Evolutionary conservation across 2,113 vertebrate genomes (phyloP), one percentile per base, ranked within the genome.

Genomic region (Coturnix japonica): DNA sequence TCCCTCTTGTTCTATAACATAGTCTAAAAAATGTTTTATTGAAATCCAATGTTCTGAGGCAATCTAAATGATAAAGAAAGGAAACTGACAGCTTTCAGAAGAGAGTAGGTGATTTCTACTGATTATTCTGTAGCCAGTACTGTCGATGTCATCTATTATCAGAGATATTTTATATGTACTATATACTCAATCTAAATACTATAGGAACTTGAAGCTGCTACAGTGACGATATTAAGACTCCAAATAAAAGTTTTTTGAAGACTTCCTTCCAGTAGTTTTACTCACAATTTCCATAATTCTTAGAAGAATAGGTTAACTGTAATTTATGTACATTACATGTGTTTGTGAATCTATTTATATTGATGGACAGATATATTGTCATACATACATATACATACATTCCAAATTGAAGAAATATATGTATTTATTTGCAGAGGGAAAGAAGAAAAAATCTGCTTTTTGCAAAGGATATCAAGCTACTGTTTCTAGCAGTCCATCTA

Each of bases 401-500:
- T 94, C 87, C 15, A 53, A 69, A 65, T 1, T 44, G n/a, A 71
- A 83, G 65, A 86, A 13, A 22, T 0, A 65, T 12, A 61, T 1
- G 4, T 7, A 8, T 61, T 85, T 67, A 6, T 67, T 61, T 53
- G 11, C 53, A 65, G 76, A 73, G 9, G 2, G 4, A 1, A 18
- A 25, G 22, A 57, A 87, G 37, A 56, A 43, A 66, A 25, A 69
- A 19, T 81, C 26, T 3, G 3, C 3, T 73, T 73, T 78, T 33
- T 47, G n/a, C 44, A 41, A 72, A 65, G n/a, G 5, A 65, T 93
- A 88, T 93, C 41, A 20, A 37, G 53, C 63, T 90, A 18, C n/a
- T 64, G 31, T 81, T 90, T 88, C 81, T 65, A 90, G 70, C 56
- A 90, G 44, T 72, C 64, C 41, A 72, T 84, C 76, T 78, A 89